Conservation (phyloP, 2,888 invertebrate species). For the Drosophila yooni region DNA sequence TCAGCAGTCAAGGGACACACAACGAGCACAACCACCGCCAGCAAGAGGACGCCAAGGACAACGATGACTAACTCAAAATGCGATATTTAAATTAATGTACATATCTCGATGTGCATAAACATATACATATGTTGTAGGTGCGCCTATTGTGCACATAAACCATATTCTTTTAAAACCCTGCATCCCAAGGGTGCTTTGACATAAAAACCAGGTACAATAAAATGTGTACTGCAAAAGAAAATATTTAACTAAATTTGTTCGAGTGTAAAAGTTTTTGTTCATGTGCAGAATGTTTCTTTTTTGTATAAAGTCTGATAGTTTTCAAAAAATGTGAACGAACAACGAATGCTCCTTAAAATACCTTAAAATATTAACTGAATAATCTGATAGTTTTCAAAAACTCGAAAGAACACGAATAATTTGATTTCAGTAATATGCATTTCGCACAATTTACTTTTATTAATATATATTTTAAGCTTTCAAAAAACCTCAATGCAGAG, state of each 20-base stretch:
- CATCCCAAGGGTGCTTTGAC: neutral
- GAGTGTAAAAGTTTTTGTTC: neutral
- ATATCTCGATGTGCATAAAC: neutral
- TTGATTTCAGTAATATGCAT: neutral
- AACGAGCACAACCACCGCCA: slow-evolving; percentile 29
- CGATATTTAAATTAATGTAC: neutral
- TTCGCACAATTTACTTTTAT: neutral
- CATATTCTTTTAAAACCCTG: slow-evolving; percentile 17
- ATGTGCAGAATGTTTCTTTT: neutral
- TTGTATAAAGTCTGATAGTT: neutral
- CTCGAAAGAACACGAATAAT: rapidly evolving
- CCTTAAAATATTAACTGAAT: neutral
- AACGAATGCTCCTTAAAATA: too few relatives aligned
- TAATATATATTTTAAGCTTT: too few relatives aligned
- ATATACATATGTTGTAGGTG: slow-evolving; percentile 18
- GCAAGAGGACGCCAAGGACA: slow-evolving; percentile 17
- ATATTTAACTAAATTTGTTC: neutral
- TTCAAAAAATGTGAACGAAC: neutral
- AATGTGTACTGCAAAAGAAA: neutral
- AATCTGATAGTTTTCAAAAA: neutral
- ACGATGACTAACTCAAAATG: slow-evolving; percentile 52
- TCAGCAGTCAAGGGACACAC: slow-evolving; percentile 50
- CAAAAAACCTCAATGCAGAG: neutral
- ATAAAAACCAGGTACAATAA: neutral
- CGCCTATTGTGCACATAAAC: slow-evolving; percentile 17